These are phyloP conservation scores for Amphiprion percula DNA, from an alignment of 2,113 vertebrate genomes.

Conservation along the genomic window DNA sequence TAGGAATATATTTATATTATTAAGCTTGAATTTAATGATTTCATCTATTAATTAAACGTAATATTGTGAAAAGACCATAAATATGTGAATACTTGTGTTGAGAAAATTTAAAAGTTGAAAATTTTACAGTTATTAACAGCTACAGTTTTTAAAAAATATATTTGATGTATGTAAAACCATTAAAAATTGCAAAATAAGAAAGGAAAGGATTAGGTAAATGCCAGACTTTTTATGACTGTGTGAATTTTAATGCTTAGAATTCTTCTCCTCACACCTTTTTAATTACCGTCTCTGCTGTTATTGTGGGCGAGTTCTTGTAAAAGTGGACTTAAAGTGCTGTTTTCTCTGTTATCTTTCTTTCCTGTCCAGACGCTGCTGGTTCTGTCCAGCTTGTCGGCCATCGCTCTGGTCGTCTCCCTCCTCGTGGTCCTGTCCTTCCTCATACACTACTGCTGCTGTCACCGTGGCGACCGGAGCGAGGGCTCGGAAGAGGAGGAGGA, in stretches of 20 bases:
- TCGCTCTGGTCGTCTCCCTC: constrained; percentile 90
- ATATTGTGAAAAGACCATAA: too few relatives aligned
- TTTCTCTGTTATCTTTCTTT: not conserved
- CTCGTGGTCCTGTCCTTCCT: constrained; percentile 91
- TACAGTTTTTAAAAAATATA: too few relatives aligned
- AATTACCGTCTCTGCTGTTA: constrained; percentile 55
- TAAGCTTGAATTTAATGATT: too few relatives aligned
- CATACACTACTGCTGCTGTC: constrained; percentile 92
- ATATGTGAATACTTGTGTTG: too few relatives aligned
- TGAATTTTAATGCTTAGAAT: not conserved
- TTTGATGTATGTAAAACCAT: not conserved
- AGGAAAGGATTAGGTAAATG: too few relatives aligned
- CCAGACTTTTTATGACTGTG: too few relatives aligned
- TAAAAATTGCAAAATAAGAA: too few relatives aligned
- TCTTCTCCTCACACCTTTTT: constrained; percentile 37
- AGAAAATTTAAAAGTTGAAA: too few relatives aligned
- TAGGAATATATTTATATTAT: too few relatives aligned
- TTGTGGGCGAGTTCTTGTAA: constrained; percentile 43
- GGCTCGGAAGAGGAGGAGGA: constrained; percentile 88
- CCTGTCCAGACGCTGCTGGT: constrained; percentile 88
- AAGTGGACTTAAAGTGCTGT: not conserved
- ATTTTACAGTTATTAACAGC: too few relatives aligned
- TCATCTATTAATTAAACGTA: too few relatives aligned
- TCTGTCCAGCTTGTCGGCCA: constrained; percentile 89
- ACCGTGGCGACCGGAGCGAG: constrained; percentile 81